A percentile compares a stretch with the other conserved stretches of the same genome.
These are phyloP conservation scores for Onchidella celtica DNA, from an alignment of 2,888 invertebrate species.

Conservation along the genomic window DNA sequence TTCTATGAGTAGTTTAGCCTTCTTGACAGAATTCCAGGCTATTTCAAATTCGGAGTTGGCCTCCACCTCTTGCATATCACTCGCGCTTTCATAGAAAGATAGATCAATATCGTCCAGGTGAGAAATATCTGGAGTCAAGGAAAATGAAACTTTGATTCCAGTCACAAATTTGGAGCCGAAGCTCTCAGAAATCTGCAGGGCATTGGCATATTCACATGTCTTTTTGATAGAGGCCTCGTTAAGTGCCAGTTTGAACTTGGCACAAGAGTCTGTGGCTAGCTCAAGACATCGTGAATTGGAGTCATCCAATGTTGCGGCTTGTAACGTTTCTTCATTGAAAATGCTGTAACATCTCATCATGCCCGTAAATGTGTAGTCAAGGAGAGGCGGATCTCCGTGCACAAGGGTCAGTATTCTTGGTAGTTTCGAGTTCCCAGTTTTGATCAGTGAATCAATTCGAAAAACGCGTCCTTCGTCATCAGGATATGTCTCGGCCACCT, in stretches of 20 bases:
- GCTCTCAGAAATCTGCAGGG: constrained; percentile 59
- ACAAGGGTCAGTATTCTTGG: constrained; percentile 59
- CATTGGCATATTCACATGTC: constrained; percentile 57
- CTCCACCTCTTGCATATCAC: constrained; percentile 61
- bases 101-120: constrained; percentile 49
- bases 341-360: constrained; percentile 56
- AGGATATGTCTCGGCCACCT: constrained; percentile 52
- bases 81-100: constrained; percentile 49
- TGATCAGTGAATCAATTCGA: constrained; percentile 5
- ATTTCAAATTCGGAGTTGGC: constrained; percentile 63
- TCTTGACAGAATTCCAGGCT: constrained; percentile 55
- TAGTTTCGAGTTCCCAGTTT: constrained; percentile 50
- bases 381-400: constrained; percentile 60
- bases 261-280: constrained; percentile 57
- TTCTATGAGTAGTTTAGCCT: constrained; percentile 13
- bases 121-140: constrained; percentile 54
- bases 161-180: constrained; percentile 57
- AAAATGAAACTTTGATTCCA: constrained; percentile 63
- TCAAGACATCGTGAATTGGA: constrained; percentile 58
- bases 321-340: constrained; percentile 60
- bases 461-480: neutral
- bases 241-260: constrained; percentile 60
- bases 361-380: constrained; percentile 59
- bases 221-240: constrained; percentile 59
- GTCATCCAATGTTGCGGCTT: constrained; percentile 59